Conservation (phyloP, 23 tunicate species). For the Trididemnum miniatum region DNA sequence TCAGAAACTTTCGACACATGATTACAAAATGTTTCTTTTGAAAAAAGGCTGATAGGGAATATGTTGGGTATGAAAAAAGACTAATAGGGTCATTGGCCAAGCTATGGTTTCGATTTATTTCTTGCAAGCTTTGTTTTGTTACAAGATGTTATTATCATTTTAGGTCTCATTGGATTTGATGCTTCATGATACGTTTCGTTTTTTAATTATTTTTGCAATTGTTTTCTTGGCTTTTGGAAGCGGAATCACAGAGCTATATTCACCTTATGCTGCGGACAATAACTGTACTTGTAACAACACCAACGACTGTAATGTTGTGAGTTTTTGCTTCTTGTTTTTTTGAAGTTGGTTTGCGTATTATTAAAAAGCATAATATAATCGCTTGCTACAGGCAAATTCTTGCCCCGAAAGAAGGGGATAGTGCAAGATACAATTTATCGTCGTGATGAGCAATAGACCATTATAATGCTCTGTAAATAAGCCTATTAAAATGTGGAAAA, state of each 20-base stretch:
- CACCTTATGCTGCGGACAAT: slow-evolving; percentile 69
- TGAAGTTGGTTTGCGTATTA: neutral
- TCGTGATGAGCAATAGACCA: too few relatives aligned
- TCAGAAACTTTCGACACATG: too few relatives aligned
- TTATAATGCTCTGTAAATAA: too few relatives aligned
- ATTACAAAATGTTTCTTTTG: too few relatives aligned
- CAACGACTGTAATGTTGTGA: slow-evolving; percentile 35
- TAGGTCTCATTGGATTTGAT: slow-evolving; percentile 89
- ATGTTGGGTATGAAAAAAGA: too few relatives aligned
- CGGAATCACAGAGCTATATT: slow-evolving; percentile 83
- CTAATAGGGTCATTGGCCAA: too few relatives aligned
- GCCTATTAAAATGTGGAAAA: too few relatives aligned
- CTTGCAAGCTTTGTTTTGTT: too few relatives aligned
- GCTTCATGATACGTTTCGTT: slow-evolving; percentile 81
- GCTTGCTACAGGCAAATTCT: neutral
- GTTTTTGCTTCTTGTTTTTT: slow-evolving; percentile 1
- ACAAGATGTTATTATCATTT: neutral
- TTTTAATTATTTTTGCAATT: slow-evolving; percentile 72
- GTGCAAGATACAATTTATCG: too few relatives aligned
- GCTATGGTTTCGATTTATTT: too few relatives aligned
- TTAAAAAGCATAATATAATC: neutral
- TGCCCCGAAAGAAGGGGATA: too few relatives aligned
- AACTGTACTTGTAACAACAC: slow-evolving; percentile 68
- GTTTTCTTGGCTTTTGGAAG: slow-evolving; percentile 95
- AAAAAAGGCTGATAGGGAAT: too few relatives aligned